Evolutionary conservation across 2,797 vertebrate species (phyloP).

Genomic region (Myripristis murdjan): DNA sequence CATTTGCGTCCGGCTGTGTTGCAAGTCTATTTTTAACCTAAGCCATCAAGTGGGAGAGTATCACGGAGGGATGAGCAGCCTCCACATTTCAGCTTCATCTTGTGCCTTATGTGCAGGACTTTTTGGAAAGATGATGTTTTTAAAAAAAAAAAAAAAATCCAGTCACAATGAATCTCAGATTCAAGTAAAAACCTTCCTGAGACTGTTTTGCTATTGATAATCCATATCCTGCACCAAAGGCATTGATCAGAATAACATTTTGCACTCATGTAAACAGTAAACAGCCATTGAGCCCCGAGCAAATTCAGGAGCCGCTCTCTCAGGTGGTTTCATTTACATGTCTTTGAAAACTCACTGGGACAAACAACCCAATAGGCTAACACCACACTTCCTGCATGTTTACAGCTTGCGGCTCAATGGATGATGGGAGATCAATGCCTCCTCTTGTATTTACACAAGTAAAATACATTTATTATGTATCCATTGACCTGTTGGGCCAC

Average conservation of each 20-base stretch:
- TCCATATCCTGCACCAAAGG: background rate
- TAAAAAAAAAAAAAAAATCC: no score
- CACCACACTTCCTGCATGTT: no score
- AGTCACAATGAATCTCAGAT: no score
- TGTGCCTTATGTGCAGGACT: background rate
- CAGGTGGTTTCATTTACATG: no score
- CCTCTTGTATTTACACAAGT: no score
- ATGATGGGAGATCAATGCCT: no score
- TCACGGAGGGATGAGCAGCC: conserved; percentile 54
- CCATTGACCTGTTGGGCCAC: no score
- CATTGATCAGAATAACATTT: background rate
- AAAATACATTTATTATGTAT: no score
- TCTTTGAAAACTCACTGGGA: no score
- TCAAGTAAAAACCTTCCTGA: no score
- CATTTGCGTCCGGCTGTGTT: conserved; percentile 65
- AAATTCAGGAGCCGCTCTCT: background rate
- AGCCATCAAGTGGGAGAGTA: conserved; percentile 61
- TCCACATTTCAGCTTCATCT: background rate
- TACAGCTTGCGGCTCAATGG: no score
- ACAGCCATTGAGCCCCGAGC: background rate
- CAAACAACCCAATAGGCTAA: no score
- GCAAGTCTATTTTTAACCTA: conserved; percentile 76
- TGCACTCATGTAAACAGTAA: background rate
- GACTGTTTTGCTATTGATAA: background rate
- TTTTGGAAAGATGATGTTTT: background rate